Evolutionary conservation across 2,113 vertebrate genomes (phyloP).

Genomic region (Emberiza fucata): DNA sequence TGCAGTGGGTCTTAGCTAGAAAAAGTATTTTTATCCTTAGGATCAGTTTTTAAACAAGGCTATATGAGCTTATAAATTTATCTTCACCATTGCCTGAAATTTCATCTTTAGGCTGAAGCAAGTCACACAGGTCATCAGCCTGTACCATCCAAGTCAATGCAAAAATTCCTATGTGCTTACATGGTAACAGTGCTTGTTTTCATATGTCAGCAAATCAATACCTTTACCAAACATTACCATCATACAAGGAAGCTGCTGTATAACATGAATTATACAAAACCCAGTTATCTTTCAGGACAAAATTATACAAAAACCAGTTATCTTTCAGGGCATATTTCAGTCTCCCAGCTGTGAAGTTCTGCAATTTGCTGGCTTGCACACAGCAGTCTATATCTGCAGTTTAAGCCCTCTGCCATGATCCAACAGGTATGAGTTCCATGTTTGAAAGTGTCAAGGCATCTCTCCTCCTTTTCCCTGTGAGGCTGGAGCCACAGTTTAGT

Average conservation of each 20-base stretch:
- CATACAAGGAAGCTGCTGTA: neutral
- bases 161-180: neutral
- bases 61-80: neutral
- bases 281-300: neutral
- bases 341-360: neutral
- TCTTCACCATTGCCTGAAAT: neutral
- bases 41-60: neutral
- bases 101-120: neutral
- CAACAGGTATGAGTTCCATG: neutral
- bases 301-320: neutral
- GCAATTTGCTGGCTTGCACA: neutral
- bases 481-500: neutral
- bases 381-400: neutral
- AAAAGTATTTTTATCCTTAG: neutral
- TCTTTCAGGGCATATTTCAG: neutral
- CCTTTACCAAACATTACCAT: neutral
- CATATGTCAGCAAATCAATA: neutral
- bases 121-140: neutral
- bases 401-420: neutral
- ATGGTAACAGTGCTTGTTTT: neutral
- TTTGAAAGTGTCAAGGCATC: neutral
- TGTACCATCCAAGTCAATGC: fast-evolving
- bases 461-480: neutral
- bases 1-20: neutral
- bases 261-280: neutral